These are phyloP conservation scores for Tragelaphus buxtoni DNA, from an alignment of 2,113 vertebrate genomes.

Conservation along the genomic window DNA sequence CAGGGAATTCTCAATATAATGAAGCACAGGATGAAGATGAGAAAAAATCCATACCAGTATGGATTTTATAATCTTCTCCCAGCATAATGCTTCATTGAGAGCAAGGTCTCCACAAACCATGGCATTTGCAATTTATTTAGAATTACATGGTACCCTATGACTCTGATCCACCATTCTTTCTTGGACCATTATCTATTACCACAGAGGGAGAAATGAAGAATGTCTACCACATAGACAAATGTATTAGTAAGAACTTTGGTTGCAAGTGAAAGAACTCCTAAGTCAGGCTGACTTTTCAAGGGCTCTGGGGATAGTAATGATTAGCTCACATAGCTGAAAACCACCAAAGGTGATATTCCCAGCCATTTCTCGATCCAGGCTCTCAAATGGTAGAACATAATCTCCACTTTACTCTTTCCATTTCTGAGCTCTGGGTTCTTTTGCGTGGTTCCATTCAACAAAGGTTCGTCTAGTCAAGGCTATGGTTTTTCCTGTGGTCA, in stretches of 20 bases:
- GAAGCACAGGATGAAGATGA: neutral
- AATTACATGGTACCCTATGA: neutral
- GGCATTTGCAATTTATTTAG: neutral
- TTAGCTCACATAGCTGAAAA: neutral
- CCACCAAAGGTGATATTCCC: neutral
- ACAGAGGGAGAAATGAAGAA: neutral
- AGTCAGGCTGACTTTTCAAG: neutral
- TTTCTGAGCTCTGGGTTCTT: neutral
- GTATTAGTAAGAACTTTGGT: neutral
- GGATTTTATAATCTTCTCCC: neutral
- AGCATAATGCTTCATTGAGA: neutral
- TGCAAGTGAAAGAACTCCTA: neutral
- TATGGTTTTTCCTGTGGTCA: no score
- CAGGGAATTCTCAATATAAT: neutral
- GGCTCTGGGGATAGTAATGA: no score
- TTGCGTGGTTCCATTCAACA: neutral
- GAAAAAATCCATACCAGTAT: neutral
- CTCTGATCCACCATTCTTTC: neutral
- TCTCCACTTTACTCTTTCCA: neutral
- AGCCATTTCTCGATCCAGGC: neutral
- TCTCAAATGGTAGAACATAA: neutral
- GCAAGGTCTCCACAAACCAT: neutral
- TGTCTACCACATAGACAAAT: neutral
- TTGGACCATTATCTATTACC: neutral
- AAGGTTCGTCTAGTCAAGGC: no score